A percentile compares a stretch with the other conserved stretches of the same genome.
phyloP scores from a whole-genome alignment of 2,888 invertebrate genomes.

The Aphrophora alni region DNA sequence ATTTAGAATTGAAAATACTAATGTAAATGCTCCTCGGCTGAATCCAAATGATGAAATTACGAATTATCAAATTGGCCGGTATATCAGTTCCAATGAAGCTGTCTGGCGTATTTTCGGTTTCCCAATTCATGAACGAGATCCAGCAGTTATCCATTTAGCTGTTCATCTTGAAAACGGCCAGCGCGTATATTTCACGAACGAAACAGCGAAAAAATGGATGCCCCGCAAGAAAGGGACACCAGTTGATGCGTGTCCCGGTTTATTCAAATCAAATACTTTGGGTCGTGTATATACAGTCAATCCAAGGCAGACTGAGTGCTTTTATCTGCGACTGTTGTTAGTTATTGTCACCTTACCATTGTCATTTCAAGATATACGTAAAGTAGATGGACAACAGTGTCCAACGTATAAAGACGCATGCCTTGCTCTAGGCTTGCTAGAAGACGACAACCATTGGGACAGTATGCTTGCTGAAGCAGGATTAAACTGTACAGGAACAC shows the following conservation, averaged over 20 bases:
- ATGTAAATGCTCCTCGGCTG: background rate
- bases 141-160: constrained; percentile 51
- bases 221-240: too few species aligned
- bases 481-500: constrained; percentile 46
- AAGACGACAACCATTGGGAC: constrained; percentile 46
- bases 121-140: constrained; percentile 52
- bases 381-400: constrained; percentile 53
- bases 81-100: constrained; percentile 52
- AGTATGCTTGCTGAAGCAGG: constrained; percentile 44
- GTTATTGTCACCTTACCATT: constrained; percentile 49
- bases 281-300: constrained; percentile 51
- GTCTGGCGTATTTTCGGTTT: constrained; percentile 52
- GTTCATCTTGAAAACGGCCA: constrained; percentile 53
- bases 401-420: constrained; percentile 38
- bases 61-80: constrained; percentile 48
- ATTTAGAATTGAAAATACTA: constrained; percentile 2
- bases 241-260: too few species aligned
- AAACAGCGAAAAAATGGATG: background rate
- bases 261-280: too few species aligned
- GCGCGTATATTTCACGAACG: background rate
- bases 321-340: constrained; percentile 48
- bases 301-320: constrained; percentile 47
- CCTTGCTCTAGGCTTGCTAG: constrained; percentile 43
- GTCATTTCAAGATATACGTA: constrained; percentile 53
- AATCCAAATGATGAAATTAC: constrained; percentile 47